Evolutionary conservation across 2,888 invertebrate species (phyloP).

Genomic region (Clanis bilineata): DNA sequence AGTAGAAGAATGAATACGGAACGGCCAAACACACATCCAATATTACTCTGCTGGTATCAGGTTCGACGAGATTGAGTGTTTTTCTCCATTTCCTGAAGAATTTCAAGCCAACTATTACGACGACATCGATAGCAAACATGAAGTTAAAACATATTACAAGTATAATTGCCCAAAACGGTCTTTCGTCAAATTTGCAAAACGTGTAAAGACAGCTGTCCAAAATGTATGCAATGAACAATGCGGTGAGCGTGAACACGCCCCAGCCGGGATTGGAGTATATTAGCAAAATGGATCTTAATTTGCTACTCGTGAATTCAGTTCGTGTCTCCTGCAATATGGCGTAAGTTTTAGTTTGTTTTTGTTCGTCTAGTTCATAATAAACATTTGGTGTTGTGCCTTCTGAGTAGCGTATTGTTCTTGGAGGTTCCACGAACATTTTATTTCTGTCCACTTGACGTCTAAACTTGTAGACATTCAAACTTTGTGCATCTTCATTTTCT

Average conservation of each 20-base stretch:
- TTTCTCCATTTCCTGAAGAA: constrained; percentile 71
- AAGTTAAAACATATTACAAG: constrained; percentile 57
- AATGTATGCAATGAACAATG: constrained; percentile 60
- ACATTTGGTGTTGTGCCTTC: constrained; percentile 35
- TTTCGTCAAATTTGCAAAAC: constrained; percentile 46
- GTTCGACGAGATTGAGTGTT: constrained; percentile 72
- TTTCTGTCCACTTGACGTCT: constrained; percentile 46
- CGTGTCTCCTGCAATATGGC: constrained; percentile 66
- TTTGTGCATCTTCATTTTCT: constrained; percentile 31
- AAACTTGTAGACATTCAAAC: constrained; percentile 59
- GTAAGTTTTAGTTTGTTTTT: constrained; percentile 57
- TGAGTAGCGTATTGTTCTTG: constrained; percentile 29
- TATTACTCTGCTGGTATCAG: constrained; percentile 54
- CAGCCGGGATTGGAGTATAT: constrained; percentile 66
- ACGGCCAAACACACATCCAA: constrained; percentile 62
- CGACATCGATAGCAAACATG: constrained; percentile 61
- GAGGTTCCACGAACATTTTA: constrained; percentile 32
- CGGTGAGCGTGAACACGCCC: constrained; percentile 61
- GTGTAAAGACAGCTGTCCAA: constrained; percentile 68
- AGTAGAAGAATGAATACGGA: constrained; percentile 64
- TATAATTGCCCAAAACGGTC: constrained; percentile 54
- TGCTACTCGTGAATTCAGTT: constrained; percentile 60
- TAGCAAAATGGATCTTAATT: constrained; percentile 56
- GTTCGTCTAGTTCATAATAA: constrained; percentile 43
- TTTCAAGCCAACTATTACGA: constrained; percentile 63